Conservation (phyloP, 2,888 invertebrate genomes). For the Caenorhabditis virilis region DNA sequence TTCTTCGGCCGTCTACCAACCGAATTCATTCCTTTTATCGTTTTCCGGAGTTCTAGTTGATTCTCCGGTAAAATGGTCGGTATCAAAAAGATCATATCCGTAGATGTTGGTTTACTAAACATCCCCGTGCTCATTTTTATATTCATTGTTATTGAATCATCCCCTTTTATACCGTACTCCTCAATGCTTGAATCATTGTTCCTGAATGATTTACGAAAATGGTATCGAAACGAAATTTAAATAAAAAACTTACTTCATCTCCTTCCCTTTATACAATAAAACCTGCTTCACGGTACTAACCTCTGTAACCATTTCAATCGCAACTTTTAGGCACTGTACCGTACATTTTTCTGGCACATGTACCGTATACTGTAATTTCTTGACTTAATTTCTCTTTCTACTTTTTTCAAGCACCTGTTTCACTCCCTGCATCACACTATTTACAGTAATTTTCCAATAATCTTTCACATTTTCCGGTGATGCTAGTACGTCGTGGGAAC, state of each 20-base stretch:
- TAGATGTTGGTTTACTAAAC: conserved; percentile 23
- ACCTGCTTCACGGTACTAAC: conserved; percentile 33
- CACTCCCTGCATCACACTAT: conserved; percentile 38
- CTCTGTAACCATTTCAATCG: conserved; percentile 27
- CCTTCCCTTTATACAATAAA: conserved; percentile 46
- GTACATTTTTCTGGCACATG: conserved; percentile 11
- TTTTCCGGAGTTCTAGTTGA: conserved; percentile 21
- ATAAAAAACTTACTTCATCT: conserved; percentile 32
- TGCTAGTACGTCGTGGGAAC: too few species aligned
- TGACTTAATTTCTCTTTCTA: neutral
- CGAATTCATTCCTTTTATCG: conserved; percentile 31
- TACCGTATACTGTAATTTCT: conserved; percentile 13
- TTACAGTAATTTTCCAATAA: conserved; percentile 18
- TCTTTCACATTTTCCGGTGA: too few species aligned
- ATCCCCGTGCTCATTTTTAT: conserved; percentile 44
- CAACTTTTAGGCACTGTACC: conserved; percentile 19
- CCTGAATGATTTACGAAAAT: conserved; percentile 1
- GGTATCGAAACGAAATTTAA: too few species aligned
- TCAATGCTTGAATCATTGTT: conserved; percentile 17
- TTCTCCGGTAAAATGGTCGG: conserved; percentile 29
- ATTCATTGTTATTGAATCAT: conserved; percentile 28
- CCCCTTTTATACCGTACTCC: conserved; percentile 29
- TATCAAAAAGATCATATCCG: conserved; percentile 27
- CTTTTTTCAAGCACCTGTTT: conserved; percentile 9
- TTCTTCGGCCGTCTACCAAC: conserved; percentile 26